Evolutionary conservation across 92 coral and sea anemone species (phyloP).

Genomic region (Porites divaricata): DNA sequence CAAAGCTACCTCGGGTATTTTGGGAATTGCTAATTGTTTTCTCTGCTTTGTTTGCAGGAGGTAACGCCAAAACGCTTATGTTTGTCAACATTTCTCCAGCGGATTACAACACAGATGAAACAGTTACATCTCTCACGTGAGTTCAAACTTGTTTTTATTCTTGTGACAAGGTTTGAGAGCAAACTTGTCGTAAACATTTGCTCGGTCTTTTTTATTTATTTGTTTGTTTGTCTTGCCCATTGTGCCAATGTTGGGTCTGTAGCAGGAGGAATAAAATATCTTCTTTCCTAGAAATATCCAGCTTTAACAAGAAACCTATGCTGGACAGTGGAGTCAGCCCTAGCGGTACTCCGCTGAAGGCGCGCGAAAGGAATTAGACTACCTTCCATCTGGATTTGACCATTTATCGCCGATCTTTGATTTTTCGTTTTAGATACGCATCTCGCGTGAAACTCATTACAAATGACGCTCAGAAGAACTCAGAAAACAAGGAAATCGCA

Average conservation of each 20-base stretch:
- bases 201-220: too few species aligned
- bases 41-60: constrained; percentile 65
- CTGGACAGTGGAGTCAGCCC: too few species aligned
- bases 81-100: constrained; percentile 99
- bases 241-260: too few species aligned
- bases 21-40: not conserved
- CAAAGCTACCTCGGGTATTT: not conserved
- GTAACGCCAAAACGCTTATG: constrained; percentile 99
- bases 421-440: constrained; percentile 74
- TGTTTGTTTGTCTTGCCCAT: too few species aligned
- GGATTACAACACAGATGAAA: constrained; percentile 98
- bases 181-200: too few species aligned
- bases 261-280: too few species aligned
- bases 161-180: not conserved
- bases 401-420: not conserved
- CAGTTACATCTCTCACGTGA: constrained; percentile 98
- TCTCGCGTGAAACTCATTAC: constrained; percentile 98
- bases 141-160: not conserved
- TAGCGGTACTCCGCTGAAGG: too few species aligned
- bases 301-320: too few species aligned
- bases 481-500: constrained; percentile 93
- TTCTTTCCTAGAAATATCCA: too few species aligned
- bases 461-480: constrained; percentile 97
- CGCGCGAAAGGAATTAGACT: not conserved
- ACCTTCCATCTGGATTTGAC: too few species aligned